A percentile compares a stretch with the other conserved stretches of the same genome.
Conservation (phyloP, 2,888 invertebrate genomes). For the Drosophila prostipennis region DNA sequence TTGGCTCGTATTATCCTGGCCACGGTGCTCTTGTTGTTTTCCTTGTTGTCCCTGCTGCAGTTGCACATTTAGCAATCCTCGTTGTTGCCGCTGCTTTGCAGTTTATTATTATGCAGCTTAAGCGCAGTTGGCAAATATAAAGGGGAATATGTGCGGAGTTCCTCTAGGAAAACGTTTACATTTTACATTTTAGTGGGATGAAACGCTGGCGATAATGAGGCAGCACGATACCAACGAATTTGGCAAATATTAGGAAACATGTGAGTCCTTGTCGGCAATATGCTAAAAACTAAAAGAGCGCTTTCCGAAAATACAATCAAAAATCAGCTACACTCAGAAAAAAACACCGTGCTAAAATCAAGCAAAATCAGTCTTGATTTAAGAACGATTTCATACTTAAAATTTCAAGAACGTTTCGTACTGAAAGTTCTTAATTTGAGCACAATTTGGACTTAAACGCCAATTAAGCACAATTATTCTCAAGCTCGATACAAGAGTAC, state of each 20-base stretch:
- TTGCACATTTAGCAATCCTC: slow-evolving; percentile 44
- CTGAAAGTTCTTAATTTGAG: no score
- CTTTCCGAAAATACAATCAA: neutral
- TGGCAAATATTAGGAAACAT: slow-evolving; percentile 4
- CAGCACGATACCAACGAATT: neutral
- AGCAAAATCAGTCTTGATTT: no score
- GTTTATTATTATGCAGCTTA: slow-evolving; percentile 55
- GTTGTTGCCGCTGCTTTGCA: slow-evolving; percentile 43
- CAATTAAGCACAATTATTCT: no score
- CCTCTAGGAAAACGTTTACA: slow-evolving; percentile 41
- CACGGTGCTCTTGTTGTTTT: slow-evolving; percentile 15
- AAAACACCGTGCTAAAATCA: no score
- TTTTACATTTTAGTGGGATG: slow-evolving; percentile 17
- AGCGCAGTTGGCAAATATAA: slow-evolving; percentile 44
- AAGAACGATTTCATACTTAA: no score
- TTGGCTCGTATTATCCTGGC: slow-evolving; percentile 40
- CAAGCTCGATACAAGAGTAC: no score
- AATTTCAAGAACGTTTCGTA: no score
- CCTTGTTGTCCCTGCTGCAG: slow-evolving; percentile 8
- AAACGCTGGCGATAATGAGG: slow-evolving; percentile 35
- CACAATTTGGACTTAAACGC: no score
- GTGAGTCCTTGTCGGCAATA: neutral
- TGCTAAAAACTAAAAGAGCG: neutral
- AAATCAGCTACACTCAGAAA: no score
- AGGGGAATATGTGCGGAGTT: slow-evolving; percentile 20